These are phyloP conservation scores for Salpingus planirostris DNA, from an alignment of 2,888 invertebrate species.

Conservation along the genomic window DNA sequence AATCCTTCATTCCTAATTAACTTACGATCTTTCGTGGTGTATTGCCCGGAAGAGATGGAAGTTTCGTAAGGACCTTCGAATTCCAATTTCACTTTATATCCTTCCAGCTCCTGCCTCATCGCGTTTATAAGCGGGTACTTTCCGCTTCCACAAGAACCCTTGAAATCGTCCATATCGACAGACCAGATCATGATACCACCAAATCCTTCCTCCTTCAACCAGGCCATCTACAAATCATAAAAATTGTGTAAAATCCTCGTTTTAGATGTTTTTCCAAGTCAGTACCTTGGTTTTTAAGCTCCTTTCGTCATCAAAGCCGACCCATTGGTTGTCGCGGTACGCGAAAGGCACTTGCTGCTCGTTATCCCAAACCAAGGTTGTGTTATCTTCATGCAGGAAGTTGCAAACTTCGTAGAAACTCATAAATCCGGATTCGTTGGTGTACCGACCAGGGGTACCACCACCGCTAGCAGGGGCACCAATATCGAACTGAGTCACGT, in stretches of 20 bases:
- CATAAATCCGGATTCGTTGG: slow-evolving; percentile 88
- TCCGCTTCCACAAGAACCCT: slow-evolving; percentile 80
- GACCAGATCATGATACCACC: slow-evolving; percentile 98
- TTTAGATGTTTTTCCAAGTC: slow-evolving; percentile 1
- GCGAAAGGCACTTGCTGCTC: slow-evolving; percentile 95
- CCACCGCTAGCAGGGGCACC: slow-evolving; percentile 86
- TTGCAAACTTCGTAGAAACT: slow-evolving; percentile 94
- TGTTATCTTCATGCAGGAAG: slow-evolving; percentile 81
- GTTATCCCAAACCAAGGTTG: slow-evolving; percentile 90
- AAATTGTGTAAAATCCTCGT: slow-evolving; percentile 1
- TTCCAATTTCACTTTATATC: slow-evolving; percentile 72
- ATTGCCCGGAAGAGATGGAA: slow-evolving; percentile 59
- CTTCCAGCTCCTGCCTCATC: slow-evolving; percentile 75
- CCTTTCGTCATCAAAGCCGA: slow-evolving; percentile 89
- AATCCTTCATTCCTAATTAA: too few species aligned
- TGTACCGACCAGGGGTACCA: slow-evolving; percentile 78
- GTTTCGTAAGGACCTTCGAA: slow-evolving; percentile 83
- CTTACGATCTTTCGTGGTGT: slow-evolving; percentile 86
- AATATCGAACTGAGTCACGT: slow-evolving; percentile 82
- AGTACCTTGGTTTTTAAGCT: slow-evolving; percentile 74
- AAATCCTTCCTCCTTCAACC: slow-evolving; percentile 89
- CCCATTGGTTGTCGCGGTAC: slow-evolving; percentile 85
- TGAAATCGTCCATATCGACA: slow-evolving; percentile 92
- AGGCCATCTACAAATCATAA: slow-evolving; percentile 78
- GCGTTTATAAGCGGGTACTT: slow-evolving; percentile 84